Evolutionary conservation across 1,140 invertebrate genomes (phyloP), one percentile per base, ranked within the genome.

Genomic region (Calliopsis andreniformis): DNA sequence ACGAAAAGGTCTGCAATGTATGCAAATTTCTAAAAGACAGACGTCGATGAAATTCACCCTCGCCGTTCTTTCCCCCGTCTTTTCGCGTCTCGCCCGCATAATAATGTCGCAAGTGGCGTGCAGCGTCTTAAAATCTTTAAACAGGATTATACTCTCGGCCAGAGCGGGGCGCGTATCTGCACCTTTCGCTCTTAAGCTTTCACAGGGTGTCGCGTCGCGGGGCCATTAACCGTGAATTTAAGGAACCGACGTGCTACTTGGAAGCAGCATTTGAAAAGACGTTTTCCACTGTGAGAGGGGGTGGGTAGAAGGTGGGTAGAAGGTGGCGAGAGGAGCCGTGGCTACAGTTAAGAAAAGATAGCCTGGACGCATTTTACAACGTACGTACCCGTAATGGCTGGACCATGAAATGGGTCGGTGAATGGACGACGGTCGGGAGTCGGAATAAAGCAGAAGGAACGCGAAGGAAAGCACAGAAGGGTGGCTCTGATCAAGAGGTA

Each of bases 201-300:
- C 71, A 79, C 35, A 28, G 56, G 47, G 63, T 68, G 71, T 79
- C 63, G 62, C 71, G 63, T 20, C 56, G 32, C 47, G 63, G 18
- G 53, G 77, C 71, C 63, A 79, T 79, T 79, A 79, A 76, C 55
- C 71, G 35, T 47, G 63, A 76, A 76, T 79, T 79, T 79, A 79
- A 79, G 62, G 59, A 80, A 77, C 30, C 51, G 43, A 64, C 72
- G 66, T 43, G 64, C 28, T 39, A 51, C 68, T 63, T 30, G 66
- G 59, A 42, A 49, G 45, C 64, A 23, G 56, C 43, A 59, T 77
- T 71, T 59, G 61, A 80, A 80, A 80, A 64, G 73, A 64, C 59
- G 58, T 23, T 32, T 47, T 49, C 63, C 25, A 7, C 23, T 16
- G 16, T 18, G n/a, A 3, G 35, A 3, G 35, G 35, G 35, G 35